These are phyloP conservation scores for Caenorhabditis sp. DNA, from an alignment of 2,888 invertebrate genomes.

Conservation along the genomic window DNA sequence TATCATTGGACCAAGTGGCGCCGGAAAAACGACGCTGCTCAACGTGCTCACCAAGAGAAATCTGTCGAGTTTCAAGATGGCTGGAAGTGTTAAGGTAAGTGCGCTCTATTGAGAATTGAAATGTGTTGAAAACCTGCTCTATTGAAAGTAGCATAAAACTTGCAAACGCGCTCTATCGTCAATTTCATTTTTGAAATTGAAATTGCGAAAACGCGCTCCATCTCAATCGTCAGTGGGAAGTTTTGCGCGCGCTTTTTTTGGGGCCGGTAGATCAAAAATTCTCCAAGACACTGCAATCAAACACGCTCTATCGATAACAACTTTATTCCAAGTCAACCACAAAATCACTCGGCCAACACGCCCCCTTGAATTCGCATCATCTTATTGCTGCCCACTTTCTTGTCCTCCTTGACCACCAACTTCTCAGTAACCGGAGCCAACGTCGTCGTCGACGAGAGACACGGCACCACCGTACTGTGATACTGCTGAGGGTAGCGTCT, in stretches of 20 bases:
- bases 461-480: conserved; percentile 58
- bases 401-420: neutral
- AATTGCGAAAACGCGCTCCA: too few relatives aligned
- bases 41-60: conserved; percentile 90
- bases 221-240: too few relatives aligned
- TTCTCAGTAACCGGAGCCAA: conserved; percentile 25
- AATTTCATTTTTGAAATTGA: neutral
- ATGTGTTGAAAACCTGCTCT: too few relatives aligned
- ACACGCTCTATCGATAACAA: too few relatives aligned
- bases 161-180: neutral
- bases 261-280: too few relatives aligned
- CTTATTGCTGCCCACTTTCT: neutral
- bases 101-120: neutral
- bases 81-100: conserved; percentile 69
- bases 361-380: conserved; percentile 2
- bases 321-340: too few relatives aligned
- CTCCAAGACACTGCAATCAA: too few relatives aligned
- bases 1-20: conserved; percentile 72
- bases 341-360: neutral
- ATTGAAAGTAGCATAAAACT: neutral
- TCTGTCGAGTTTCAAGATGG: conserved; percentile 58
- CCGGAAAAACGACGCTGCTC: conserved; percentile 90
- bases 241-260: too few relatives aligned
- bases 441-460: conserved; percentile 50
- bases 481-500: conserved; percentile 58